Percentiles rank a stretch among this genome's conserved stretches.
Conservation (phyloP, 2,113 vertebrate genomes). For the Hydropotes inermis region DNA sequence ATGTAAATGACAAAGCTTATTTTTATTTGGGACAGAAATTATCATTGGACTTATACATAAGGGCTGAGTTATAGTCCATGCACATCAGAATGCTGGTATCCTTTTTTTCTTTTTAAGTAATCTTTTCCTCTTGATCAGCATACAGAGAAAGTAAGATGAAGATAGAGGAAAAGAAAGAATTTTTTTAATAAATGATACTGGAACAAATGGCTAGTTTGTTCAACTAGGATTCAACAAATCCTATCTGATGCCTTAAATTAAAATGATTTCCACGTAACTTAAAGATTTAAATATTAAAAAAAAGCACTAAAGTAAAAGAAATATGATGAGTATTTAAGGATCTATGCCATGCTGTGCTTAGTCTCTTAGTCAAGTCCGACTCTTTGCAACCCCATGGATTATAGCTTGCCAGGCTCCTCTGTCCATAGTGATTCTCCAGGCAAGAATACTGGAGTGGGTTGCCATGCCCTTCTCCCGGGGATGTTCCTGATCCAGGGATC, state of each 20-base stretch:
- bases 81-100: background rate
- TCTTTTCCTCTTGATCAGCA: background rate
- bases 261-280: background rate
- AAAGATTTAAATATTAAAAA: background rate
- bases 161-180: background rate
- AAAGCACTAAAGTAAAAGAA: background rate
- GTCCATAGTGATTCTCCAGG: background rate
- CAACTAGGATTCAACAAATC: background rate
- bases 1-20: background rate
- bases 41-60: background rate
- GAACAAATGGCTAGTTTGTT: background rate
- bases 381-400: background rate
- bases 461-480: background rate
- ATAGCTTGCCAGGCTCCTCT: background rate
- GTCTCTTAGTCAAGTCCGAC: background rate
- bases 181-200: background rate
- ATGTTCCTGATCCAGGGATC: background rate
- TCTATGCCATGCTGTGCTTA: background rate
- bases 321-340: background rate
- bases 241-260: background rate
- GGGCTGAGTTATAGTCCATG: background rate
- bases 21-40: slow-evolving; percentile 5
- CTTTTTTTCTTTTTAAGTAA: background rate
- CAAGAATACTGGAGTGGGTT: background rate
- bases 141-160: background rate